phyloP scores from a whole-genome alignment of 2,113 vertebrate species.

The Myocastor coypus region DNA sequence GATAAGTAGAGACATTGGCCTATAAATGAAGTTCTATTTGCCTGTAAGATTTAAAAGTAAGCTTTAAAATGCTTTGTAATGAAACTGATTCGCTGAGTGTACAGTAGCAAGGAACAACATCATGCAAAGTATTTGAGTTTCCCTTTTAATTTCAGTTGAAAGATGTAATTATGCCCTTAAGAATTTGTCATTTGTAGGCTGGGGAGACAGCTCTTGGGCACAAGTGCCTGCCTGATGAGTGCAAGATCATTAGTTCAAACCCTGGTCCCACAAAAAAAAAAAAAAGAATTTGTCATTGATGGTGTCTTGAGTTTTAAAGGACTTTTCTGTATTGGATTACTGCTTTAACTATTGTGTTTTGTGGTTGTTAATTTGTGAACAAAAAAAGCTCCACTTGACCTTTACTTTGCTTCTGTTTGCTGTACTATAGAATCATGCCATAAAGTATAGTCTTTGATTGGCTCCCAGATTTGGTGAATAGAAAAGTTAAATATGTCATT shows the following conservation, averaged over 20 bases:
- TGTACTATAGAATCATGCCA: neutral
- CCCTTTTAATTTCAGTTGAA: constrained; percentile 13
- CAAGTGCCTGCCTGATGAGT: too few species aligned
- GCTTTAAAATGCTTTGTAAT: constrained; percentile 24
- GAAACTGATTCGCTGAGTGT: neutral
- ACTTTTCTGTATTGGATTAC: neutral
- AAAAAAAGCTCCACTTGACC: constrained; percentile 2
- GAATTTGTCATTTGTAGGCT: neutral
- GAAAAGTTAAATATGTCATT: constrained; percentile 22
- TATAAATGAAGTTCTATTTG: constrained; percentile 24
- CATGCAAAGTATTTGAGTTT: neutral
- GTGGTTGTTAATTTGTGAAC: constrained; percentile 4
- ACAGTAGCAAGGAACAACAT: constrained; percentile 9
- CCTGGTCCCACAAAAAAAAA: too few species aligned
- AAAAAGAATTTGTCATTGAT: constrained; percentile 32
- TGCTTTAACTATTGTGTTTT: constrained; percentile 33
- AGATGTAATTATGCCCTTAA: neutral
- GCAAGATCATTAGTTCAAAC: too few species aligned
- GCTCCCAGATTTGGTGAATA: constrained; percentile 4
- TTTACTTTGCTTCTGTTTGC: neutral
- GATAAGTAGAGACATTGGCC: constrained; percentile 9
- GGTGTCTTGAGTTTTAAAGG: constrained; percentile 29
- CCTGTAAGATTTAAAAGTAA: constrained; percentile 12
- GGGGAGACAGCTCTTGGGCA: too few species aligned
- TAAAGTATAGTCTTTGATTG: neutral